Evolutionary conservation across 2,797 vertebrate species (phyloP).

Genomic region (Podarcis siculus): DNA sequence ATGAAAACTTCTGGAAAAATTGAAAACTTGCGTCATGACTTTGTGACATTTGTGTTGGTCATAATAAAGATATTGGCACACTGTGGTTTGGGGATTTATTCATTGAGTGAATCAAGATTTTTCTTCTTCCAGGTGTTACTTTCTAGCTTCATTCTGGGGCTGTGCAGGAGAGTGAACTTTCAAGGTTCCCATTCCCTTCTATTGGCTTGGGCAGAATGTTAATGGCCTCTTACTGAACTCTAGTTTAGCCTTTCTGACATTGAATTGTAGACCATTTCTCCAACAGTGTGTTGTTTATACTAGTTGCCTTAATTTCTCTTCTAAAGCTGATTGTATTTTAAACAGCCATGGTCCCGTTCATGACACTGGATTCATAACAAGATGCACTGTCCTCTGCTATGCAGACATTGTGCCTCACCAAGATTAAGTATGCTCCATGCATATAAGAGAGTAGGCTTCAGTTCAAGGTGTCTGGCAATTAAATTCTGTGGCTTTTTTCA

Average conservation of each 20-base stretch:
- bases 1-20: too few species aligned
- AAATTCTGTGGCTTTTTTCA: constrained; percentile 63
- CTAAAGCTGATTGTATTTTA: neutral
- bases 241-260: neutral
- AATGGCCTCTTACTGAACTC: neutral
- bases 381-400: constrained; percentile 5
- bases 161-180: neutral
- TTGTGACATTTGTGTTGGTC: neutral
- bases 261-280: neutral
- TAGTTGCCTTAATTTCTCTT: neutral
- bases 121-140: neutral
- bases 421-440: constrained; percentile 35
- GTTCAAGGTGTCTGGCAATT: constrained; percentile 61
- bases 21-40: too few species aligned
- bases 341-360: neutral
- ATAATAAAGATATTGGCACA: too few species aligned
- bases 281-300: neutral
- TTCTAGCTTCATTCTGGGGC: neutral
- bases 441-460: constrained; percentile 32
- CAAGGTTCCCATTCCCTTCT: neutral
- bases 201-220: neutral
- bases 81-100: neutral
- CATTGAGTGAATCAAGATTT: neutral
- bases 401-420: neutral
- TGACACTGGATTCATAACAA: constrained; percentile 14